phyloP scores from a whole-genome alignment of 2,797 vertebrate species.

The Sebastes hopkinsi region DNA sequence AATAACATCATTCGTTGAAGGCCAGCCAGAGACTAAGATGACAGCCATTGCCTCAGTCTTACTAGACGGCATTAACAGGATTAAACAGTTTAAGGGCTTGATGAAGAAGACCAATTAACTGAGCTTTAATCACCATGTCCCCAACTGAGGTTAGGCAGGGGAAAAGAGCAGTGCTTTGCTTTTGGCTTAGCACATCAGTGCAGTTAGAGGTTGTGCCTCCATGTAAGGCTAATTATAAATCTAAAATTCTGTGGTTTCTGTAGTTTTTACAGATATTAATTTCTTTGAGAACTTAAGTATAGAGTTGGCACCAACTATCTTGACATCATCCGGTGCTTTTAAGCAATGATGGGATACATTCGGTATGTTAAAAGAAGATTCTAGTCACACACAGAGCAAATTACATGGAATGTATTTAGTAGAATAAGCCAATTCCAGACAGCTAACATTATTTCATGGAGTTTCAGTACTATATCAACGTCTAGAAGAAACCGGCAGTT shows the following conservation, averaged over 20 bases:
- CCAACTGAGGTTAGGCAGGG: slow-evolving; percentile 16
- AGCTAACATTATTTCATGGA: background rate
- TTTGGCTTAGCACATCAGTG: slow-evolving; percentile 13
- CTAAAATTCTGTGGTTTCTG: background rate
- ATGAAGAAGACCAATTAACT: slow-evolving; percentile 50
- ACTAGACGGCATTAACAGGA: slow-evolving; percentile 51
- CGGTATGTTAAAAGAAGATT: background rate
- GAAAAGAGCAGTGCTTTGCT: slow-evolving; percentile 19
- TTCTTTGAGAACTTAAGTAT: background rate
- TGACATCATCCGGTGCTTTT: background rate
- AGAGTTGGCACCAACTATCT: slow-evolving; percentile 5
- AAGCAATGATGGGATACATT: background rate
- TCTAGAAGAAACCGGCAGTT: background rate
- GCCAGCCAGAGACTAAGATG: slow-evolving; percentile 36
- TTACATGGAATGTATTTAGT: background rate
- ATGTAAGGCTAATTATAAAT: slow-evolving; percentile 7
- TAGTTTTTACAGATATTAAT: background rate
- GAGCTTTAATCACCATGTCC: slow-evolving; percentile 51
- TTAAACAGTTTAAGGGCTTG: slow-evolving; percentile 50
- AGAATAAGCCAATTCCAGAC: background rate
- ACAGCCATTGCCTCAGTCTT: slow-evolving; percentile 30
- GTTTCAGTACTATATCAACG: background rate
- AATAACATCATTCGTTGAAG: slow-evolving; percentile 29
- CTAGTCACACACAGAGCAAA: background rate
- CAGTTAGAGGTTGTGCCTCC: background rate